Evolutionary conservation across 2,113 vertebrate genomes (phyloP).

Genomic region (Tachycineta bicolor): DNA sequence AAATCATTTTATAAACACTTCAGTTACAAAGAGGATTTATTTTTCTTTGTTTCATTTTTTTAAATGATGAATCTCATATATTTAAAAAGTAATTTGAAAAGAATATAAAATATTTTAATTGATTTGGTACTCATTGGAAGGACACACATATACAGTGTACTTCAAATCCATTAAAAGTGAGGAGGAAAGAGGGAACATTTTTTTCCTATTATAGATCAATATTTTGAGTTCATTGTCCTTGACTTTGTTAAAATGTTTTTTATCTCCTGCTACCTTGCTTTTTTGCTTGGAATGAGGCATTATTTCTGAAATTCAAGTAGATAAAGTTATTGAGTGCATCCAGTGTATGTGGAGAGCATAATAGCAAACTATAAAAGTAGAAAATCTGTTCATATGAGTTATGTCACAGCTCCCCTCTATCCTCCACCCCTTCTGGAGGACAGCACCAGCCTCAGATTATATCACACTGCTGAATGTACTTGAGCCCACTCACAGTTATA

Average conservation of each 20-base stretch:
- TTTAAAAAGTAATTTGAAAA: neutral
- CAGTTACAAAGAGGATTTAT: fast-evolving
- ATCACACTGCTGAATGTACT: neutral
- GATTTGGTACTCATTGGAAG: neutral
- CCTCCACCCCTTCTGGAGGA: neutral
- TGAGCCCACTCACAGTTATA: neutral
- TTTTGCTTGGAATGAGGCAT: neutral
- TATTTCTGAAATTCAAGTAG: constrained; percentile 26
- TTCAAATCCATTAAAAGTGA: neutral
- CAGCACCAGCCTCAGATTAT: neutral
- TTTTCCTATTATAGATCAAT: neutral
- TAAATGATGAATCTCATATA: neutral
- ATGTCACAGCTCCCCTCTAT: neutral
- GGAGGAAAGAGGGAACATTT: neutral
- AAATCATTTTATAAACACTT: neutral
- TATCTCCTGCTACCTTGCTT: neutral
- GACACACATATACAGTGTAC: neutral
- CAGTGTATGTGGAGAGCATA: neutral
- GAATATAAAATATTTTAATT: neutral
- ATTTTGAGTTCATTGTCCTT: constrained; percentile 1
- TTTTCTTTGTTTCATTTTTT: neutral
- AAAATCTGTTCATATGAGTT: constrained; percentile 11
- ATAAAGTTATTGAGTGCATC: neutral
- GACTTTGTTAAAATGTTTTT: constrained; percentile 39
- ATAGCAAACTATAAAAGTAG: constrained; percentile 24